Base-by-base conservation (phyloP, 2,888 invertebrate genomes). In the Bembecia ichneumoniformis region DNA sequence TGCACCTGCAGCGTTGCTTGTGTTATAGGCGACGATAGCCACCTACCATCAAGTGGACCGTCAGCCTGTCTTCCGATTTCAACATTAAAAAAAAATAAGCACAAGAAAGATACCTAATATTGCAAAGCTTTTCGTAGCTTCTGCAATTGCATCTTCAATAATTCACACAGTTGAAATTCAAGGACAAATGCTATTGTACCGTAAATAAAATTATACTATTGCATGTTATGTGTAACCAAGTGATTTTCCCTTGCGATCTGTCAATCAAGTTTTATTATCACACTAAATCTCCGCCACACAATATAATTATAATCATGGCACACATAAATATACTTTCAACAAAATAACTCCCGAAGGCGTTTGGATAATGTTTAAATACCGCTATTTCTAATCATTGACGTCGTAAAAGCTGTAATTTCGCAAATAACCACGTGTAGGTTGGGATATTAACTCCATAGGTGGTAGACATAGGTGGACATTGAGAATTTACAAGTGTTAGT, bases 341-440 rank as follows among this genome's bases (percentile, higher is more conserved):
- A 9, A 46, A 56, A 53, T 53, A 45, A 36, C 43, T 15, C 50
- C 47, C 49, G 43, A 49, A 49, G 51, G 55, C 57, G 55, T 55
- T 68, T 59, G 48, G 58, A 62, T 61, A 65, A 74, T 71, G 64
- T 63, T 68, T 64, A 62, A 59, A 63, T 63, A 71, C 78, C 70
- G 78, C 75, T 80, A 79, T 60, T 62, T 63, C 64, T 77, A 80
- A 80, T 79, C 69, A 68, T 60, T 63, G 61, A 57, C 55, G 58
- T 51, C 55, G 62, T 72, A 66, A 65, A 73, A 73, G 69, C 69
- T 70, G 66, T 79, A 77, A 82, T 82, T 81, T 82, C 54, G 77
- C 77, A 77, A 79, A 77, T 72, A 64, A 68, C 65, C 60, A 65
- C 49, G 59, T 52, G 52, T 62, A 62, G 17, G 14, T 68, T 57